phyloP scores from a whole-genome alignment of 2,888 invertebrate genomes.

The Leptodirus hochenwartii region DNA sequence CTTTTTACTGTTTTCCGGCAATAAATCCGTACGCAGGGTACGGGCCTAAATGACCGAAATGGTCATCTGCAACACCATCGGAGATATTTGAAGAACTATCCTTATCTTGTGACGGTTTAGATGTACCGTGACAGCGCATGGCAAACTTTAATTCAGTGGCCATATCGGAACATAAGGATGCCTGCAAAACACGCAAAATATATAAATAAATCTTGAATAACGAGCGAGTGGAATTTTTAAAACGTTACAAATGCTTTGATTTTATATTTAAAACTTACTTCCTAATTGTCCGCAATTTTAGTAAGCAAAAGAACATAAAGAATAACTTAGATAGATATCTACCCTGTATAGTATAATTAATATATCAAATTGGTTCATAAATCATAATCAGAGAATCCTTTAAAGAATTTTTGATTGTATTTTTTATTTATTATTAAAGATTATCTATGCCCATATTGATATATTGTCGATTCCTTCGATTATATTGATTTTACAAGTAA shows the following conservation, averaged over 20 bases:
- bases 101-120: constrained; percentile 7
- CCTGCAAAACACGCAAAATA: constrained; percentile 28
- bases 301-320: no score
- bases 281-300: constrained; percentile 30
- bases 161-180: constrained; percentile 55
- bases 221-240: constrained; percentile 1
- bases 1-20: constrained; percentile 27
- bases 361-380: no score
- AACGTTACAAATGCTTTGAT: no score
- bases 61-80: constrained; percentile 19
- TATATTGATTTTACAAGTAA: no score
- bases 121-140: constrained; percentile 38
- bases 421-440: no score
- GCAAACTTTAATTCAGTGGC: constrained; percentile 51
- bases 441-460: no score
- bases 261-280: constrained; percentile 27
- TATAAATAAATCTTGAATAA: constrained; percentile 7
- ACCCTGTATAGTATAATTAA: no score
- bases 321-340: constrained; percentile 32
- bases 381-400: no score
- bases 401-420: no score
- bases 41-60: constrained; percentile 32
- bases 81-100: constrained; percentile 16
- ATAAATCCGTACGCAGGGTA: constrained; percentile 46
- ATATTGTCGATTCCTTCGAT: no score